These are phyloP conservation scores for Agelaius tricolor DNA, from an alignment of 2,113 vertebrate species.

Conservation along the genomic window DNA sequence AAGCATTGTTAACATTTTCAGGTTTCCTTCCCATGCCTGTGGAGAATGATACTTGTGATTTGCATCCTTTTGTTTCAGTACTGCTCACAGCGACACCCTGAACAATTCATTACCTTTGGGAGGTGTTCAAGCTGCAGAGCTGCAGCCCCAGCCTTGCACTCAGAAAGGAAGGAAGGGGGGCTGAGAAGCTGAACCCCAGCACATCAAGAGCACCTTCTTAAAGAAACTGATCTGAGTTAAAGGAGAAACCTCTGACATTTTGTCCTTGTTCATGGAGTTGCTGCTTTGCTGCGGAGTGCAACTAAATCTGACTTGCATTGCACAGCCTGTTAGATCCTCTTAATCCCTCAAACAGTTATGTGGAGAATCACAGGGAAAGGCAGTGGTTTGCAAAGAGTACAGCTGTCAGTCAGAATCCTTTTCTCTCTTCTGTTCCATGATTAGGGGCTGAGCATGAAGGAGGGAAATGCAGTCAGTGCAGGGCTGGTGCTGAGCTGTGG, in stretches of 20 bases:
- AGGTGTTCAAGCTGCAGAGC: background rate
- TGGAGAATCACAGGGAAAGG: background rate
- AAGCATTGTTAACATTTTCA: background rate
- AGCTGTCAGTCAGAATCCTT: background rate
- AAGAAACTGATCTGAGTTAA: background rate
- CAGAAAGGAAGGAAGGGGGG: background rate
- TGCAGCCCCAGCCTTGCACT: background rate
- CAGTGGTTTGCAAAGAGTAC: background rate
- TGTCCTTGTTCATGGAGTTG: background rate
- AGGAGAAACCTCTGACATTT: background rate
- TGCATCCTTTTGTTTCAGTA: background rate
- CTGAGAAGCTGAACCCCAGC: background rate
- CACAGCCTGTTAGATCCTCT: background rate
- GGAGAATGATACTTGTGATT: background rate
- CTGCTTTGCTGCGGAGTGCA: background rate
- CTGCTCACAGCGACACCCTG: background rate
- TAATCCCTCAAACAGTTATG: background rate
- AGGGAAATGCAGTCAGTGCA: background rate
- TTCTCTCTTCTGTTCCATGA: accelerated
- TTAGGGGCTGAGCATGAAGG: background rate
- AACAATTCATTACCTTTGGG: background rate
- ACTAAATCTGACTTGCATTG: background rate
- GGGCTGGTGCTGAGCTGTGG: background rate
- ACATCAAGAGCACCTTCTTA: background rate
- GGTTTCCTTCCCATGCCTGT: background rate